Conservation (phyloP, 2,113 vertebrate genomes). For the Austrofundulus limnaeus region DNA sequence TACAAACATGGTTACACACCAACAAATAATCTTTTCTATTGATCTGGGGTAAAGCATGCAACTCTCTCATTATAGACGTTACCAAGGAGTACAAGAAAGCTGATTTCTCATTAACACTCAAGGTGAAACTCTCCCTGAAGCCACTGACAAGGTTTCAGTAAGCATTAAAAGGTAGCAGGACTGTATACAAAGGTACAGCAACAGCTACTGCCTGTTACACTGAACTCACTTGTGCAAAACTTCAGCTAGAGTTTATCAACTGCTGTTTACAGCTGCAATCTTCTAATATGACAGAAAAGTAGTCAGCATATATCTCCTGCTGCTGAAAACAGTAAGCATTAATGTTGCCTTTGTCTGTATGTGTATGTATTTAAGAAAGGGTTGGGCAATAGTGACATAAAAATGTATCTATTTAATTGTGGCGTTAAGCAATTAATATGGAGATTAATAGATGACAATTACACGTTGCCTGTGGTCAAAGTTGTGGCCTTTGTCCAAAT, state of each 20-base stretch:
- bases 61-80: constrained; percentile 32
- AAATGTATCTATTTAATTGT: no score
- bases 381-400: no score
- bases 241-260: neutral
- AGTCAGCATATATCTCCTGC: no score
- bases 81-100: constrained; percentile 18
- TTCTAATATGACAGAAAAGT: no score
- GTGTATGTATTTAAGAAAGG: no score
- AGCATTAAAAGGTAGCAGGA: constrained; percentile 1
- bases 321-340: no score
- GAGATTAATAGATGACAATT: no score
- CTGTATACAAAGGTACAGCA: neutral
- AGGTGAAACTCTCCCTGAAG: constrained; percentile 33
- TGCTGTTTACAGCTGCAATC: no score
- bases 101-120: constrained; percentile 41
- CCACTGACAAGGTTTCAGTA: constrained; percentile 14
- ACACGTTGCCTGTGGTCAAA: no score
- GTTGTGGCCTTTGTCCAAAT: no score
- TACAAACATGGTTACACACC: neutral
- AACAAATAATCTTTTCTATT: constrained; percentile 30
- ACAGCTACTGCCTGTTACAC: neutral
- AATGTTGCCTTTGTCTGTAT: no score
- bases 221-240: constrained; percentile 1
- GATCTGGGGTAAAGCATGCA: constrained; percentile 25
- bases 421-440: no score